Evolutionary conservation across 1,140 invertebrate genomes (phyloP).

Genomic region (Lepidurus packardi): DNA sequence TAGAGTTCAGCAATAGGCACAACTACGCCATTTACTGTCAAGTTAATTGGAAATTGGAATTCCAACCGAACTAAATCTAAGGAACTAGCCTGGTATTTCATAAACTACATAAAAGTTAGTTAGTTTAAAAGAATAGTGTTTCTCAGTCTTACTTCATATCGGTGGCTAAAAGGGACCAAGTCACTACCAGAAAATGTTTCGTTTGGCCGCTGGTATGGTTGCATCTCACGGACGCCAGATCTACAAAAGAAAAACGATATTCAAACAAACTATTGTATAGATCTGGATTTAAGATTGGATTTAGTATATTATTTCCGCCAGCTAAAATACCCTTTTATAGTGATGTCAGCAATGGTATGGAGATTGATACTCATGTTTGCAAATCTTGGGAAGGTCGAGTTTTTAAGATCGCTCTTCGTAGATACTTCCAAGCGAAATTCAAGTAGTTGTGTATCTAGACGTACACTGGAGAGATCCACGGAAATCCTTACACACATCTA

Average conservation of each 20-base stretch:
- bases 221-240: neutral
- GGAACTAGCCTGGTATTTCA: slow-evolving; percentile 19
- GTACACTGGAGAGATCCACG: neutral
- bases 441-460: neutral
- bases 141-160: neutral
- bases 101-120: neutral
- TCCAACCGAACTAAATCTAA: neutral
- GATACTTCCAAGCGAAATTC: neutral
- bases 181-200: slow-evolving; percentile 5
- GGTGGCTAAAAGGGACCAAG: neutral
- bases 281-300: neutral
- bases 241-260: neutral
- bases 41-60: neutral
- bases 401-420: neutral
- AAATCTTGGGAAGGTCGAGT: neutral
- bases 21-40: neutral
- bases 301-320: neutral
- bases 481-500: neutral
- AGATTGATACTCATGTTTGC: neutral
- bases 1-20: neutral
- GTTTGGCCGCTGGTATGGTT: neutral
- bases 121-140: neutral
- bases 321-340: neutral
- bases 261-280: neutral
- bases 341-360: neutral